Percentiles rank a stretch among this genome's conserved stretches.
Evolutionary conservation across 2,113 vertebrate species (phyloP).

Genomic region (Platichthys stellatus): DNA sequence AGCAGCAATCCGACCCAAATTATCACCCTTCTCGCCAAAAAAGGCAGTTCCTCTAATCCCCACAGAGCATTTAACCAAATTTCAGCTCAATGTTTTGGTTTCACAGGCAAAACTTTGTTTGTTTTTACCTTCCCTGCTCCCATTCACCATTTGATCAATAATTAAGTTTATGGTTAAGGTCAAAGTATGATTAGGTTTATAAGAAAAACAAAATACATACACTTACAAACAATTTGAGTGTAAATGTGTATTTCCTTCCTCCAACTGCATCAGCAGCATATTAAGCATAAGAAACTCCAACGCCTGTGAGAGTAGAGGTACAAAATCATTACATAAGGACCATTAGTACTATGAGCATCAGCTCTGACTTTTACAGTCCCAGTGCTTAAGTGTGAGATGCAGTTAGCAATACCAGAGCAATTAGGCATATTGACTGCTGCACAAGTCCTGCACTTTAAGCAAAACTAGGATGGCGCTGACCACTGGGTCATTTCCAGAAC

Average conservation of each 20-base stretch:
- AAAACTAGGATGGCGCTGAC: slow-evolving; percentile 46
- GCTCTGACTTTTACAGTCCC: slow-evolving; percentile 50
- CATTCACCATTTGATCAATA: neutral
- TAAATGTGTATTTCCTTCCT: neutral
- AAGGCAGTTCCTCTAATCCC: too few species aligned
- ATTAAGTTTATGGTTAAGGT: too few species aligned
- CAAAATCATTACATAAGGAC: slow-evolving; percentile 53
- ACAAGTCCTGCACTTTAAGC: slow-evolving; percentile 55
- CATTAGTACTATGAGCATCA: slow-evolving; percentile 51
- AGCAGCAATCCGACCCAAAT: too few species aligned
- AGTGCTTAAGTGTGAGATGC: slow-evolving; percentile 40
- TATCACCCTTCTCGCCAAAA: too few species aligned
- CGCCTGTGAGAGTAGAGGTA: neutral
- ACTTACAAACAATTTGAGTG: neutral
- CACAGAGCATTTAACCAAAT: too few species aligned
- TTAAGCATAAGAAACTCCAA: slow-evolving; percentile 36
- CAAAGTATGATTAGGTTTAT: too few species aligned
- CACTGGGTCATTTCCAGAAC: slow-evolving; percentile 61
- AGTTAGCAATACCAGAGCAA: slow-evolving; percentile 65
- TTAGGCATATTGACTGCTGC: slow-evolving; percentile 70
- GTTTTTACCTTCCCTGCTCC: too few species aligned
- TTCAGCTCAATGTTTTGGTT: too few species aligned
- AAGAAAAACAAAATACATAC: neutral
- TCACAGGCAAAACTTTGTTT: too few species aligned
- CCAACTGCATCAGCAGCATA: slow-evolving; percentile 1